phyloP scores from a whole-genome alignment of 1,140 invertebrate genomes.

The Artemia franciscana region DNA sequence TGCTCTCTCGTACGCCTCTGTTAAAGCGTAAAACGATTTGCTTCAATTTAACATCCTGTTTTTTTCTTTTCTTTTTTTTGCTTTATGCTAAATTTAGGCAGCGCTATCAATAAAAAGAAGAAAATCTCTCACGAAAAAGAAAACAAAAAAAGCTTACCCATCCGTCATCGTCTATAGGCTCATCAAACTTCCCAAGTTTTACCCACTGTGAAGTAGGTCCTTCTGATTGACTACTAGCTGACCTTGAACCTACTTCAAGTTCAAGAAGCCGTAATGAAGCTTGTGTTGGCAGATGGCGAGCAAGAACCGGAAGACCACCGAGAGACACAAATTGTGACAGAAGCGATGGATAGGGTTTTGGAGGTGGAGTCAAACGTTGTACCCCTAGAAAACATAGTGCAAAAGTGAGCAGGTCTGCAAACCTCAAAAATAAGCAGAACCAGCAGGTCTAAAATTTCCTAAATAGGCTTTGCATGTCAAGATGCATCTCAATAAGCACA shows the following conservation, averaged over 20 bases:
- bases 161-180: background rate
- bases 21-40: too few species aligned
- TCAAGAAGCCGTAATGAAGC: constrained; percentile 7
- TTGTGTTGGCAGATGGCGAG: constrained; percentile 49
- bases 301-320: constrained; percentile 63
- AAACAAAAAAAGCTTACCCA: constrained; percentile 6
- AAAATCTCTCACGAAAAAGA: background rate
- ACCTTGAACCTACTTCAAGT: constrained; percentile 1
- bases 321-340: constrained; percentile 57
- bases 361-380: too few species aligned
- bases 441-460: too few species aligned
- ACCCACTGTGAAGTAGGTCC: constrained; percentile 28
- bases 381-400: too few species aligned
- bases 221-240: constrained; percentile 27
- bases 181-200: constrained; percentile 30
- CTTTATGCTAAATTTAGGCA: too few species aligned
- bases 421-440: too few species aligned
- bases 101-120: background rate
- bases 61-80: too few species aligned
- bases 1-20: too few species aligned
- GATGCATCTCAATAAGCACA: too few species aligned
- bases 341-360: constrained; percentile 33
- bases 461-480: too few species aligned
- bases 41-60: too few species aligned
- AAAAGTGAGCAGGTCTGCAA: too few species aligned